Evolutionary conservation across 2,113 vertebrate species (phyloP), one percentile per base, ranked within the genome.

Genomic region (Odobenus rosmarus): DNA sequence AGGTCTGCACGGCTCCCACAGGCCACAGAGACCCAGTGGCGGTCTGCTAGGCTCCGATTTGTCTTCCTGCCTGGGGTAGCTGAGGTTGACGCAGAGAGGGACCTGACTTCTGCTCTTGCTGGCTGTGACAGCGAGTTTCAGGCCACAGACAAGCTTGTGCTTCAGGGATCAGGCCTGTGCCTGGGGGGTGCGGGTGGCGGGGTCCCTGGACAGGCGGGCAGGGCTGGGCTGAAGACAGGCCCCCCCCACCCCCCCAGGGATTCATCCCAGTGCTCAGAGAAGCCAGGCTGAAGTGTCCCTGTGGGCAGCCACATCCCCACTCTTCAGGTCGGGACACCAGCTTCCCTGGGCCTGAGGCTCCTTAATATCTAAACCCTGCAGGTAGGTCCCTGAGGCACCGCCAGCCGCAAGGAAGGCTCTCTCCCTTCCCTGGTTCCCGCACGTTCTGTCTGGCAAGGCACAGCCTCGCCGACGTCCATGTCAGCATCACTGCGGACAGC

Each of bases 1-100:
- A 8, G 19, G 57, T 59, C 57, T 59, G 57, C 57, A 67, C 0
- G 14, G 62, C 62, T 31, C 69, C 61, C 13, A 1, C 15, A 1
- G 87, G 57, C 11, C 13, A 72, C 9, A 36, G 33, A 12, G n/a
- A 21, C 0, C n/a, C 94, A 0, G 26, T 0, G 0, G 19, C 71
- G 36, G 67, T 19, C 67, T 4, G 49, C 19, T n/a, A 53, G 2
- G 3, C 64, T 64, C 0, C 10, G 79, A 39, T 8, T 42, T 31
- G 1, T 46, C 64, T 36, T 33, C 42, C 28, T 57, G 8, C 1
- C 0, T 7, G 46, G 0, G 0, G 21, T 31, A 42, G 42, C 19
- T 19, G n/a, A 33, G 83, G 80, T 46, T 23, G 31, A 67, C 62
- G 18, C 2, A 0, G 15, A 26, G 71, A 33, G 5, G n/a, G 39